Conservation (phyloP, 2,888 invertebrate species). For the Melinopterus prodromus region DNA sequence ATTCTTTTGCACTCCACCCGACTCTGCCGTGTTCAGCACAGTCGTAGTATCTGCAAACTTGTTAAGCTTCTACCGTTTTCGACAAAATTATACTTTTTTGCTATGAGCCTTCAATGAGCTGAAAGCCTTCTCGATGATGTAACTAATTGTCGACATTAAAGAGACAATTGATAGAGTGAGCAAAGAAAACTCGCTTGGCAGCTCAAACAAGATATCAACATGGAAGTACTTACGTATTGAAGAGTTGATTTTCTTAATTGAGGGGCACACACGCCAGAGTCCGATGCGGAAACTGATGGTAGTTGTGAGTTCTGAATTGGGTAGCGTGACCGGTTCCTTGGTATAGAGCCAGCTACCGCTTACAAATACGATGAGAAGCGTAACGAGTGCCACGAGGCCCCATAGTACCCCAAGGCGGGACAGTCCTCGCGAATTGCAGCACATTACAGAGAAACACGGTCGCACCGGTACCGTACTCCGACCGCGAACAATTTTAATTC, state of each 20-base stretch:
- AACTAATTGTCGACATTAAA: too few species aligned
- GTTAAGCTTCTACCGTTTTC: too few species aligned
- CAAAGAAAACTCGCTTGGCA: too few species aligned
- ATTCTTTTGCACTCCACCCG: too few species aligned
- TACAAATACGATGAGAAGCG: conserved; percentile 61
- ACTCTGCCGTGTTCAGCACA: too few species aligned
- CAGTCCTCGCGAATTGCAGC: conserved; percentile 57
- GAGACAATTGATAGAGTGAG: too few species aligned
- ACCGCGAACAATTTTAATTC: conserved; percentile 41
- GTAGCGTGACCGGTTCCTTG: conserved; percentile 60
- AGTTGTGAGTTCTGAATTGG: conserved; percentile 59
- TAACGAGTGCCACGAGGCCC: conserved; percentile 60
- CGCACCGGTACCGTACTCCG: conserved; percentile 28
- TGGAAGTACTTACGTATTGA: conserved; percentile 59
- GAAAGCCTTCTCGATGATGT: too few species aligned
- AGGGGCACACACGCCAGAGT: conserved; percentile 63
- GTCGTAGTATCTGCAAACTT: too few species aligned
- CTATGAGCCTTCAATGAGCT: too few species aligned
- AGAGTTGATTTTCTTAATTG: conserved; percentile 59
- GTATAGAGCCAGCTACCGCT: conserved; percentile 64
- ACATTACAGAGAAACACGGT: conserved; percentile 49
- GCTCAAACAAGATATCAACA: neutral
- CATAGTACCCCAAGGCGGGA: conserved; percentile 61
- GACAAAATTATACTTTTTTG: too few species aligned
- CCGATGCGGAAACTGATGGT: conserved; percentile 63